Base-by-base conservation (phyloP, 2,113 vertebrate genomes). In the Serilophus lunatus region DNA sequence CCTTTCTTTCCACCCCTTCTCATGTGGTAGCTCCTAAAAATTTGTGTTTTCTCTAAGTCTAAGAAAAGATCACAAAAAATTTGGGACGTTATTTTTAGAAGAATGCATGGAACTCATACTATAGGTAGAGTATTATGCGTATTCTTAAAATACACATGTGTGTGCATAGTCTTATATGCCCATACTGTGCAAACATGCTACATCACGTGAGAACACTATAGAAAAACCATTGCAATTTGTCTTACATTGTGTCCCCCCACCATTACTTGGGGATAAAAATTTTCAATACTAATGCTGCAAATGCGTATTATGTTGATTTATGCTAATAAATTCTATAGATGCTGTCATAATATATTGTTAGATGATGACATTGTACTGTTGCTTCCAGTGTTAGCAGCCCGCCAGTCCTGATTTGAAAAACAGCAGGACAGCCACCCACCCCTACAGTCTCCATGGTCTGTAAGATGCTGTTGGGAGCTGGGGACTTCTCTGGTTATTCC, bases 221-320 rank as follows among this genome's bases (percentile, higher is more conserved):
- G 57, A 45, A 88, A 60, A 92, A 88, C 57, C 85, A 63, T 94
- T 63, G 20, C 54, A 51, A 72, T 92, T 92, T 64, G n/a, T 93
- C 79, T 53, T 10, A 25, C 12, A 59, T 42, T 80, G n/a, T 91
- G 82, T 87, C 26, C 38, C 40, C 38, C 47, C 49, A 40, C 44
- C 38, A 56, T 86, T 61, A 70, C 88, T 31, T 92, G 92, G 95
- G 92, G 84, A 94, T 91, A 86, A 93, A 97, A 95, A 57, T 97
- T 97, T 96, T 95, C 92, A 78, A 68, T 92, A 92, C 74, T 85
- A 92, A 96, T 80, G 87, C 87, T 91, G 94, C 79, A 74, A 97
- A 96, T 96, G 90, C 57, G 49, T 91, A 95, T 94, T 96, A 97
- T 86, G 95, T 95, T 98, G 97, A 98, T 97, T 96, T 96, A 95